phyloP scores from a whole-genome alignment of 2,888 invertebrate genomes.

The Acanthosepion esculentum region DNA sequence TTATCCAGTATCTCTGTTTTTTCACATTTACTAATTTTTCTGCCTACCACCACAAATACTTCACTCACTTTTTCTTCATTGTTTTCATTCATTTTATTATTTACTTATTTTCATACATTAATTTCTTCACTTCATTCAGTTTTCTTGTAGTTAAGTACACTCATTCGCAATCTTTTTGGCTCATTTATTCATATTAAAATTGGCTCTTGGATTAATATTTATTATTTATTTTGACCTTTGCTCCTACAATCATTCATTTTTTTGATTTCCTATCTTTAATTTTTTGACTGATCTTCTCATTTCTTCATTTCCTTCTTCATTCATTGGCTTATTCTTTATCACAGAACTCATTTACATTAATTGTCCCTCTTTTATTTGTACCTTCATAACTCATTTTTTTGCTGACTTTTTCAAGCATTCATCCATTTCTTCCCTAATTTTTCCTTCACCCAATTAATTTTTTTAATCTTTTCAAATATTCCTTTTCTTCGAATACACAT shows the following conservation, averaged over 20 bases:
- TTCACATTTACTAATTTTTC: too few species aligned
- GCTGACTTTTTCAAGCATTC: too few species aligned
- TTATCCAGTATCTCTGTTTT: too few species aligned
- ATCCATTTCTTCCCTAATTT: neutral
- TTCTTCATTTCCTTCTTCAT: neutral
- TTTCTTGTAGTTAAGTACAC: neutral
- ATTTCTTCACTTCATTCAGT: neutral
- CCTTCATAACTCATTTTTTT: neutral
- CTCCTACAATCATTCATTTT: neutral
- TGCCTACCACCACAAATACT: too few species aligned
- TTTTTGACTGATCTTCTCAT: neutral
- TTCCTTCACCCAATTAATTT: neutral
- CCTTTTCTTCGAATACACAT: neutral
- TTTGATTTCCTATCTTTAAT: neutral
- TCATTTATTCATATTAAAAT: neutral
- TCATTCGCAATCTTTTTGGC: neutral
- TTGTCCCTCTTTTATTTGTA: neutral
- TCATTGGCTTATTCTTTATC: slow-evolving; percentile 11
- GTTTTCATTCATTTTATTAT: too few species aligned
- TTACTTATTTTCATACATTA: too few species aligned
- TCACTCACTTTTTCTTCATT: too few species aligned
- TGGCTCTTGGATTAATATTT: slow-evolving; percentile 15
- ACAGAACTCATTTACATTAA: neutral
- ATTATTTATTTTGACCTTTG: neutral
- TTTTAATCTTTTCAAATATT: neutral